Conservation (phyloP, 2,888 invertebrate genomes). For the Trissoscelio sp. region DNA sequence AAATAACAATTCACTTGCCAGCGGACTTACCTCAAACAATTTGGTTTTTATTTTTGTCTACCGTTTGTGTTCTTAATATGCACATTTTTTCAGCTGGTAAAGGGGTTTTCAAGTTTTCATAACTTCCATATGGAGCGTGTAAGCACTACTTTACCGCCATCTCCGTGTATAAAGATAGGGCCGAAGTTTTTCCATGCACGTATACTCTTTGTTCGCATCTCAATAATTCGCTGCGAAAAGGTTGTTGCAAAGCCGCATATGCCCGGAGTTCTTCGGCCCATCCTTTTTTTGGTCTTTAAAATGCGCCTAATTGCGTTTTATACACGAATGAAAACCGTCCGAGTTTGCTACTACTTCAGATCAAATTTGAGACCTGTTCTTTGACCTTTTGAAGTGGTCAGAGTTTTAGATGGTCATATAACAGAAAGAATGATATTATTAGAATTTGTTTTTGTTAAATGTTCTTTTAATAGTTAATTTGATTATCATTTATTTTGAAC, state of each 20-base stretch:
- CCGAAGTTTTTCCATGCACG: constrained; percentile 53
- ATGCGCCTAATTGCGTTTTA: constrained; percentile 63
- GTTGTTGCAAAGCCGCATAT: constrained; percentile 44
- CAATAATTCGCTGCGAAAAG: constrained; percentile 64
- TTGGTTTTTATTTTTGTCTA: constrained; percentile 51
- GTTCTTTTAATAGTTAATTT: no score
- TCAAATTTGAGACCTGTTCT: constrained; percentile 54
- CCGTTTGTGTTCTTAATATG: constrained; percentile 60
- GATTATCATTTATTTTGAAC: no score
- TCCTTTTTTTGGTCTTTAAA: constrained; percentile 49
- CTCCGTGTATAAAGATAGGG: constrained; percentile 58
- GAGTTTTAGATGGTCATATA: no score
- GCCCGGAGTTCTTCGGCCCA: constrained; percentile 54
- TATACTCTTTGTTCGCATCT: constrained; percentile 62
- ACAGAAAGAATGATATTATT: no score
- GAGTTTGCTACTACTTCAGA: constrained; percentile 32
- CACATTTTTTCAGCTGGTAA: constrained; percentile 40
- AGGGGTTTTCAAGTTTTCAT: constrained; percentile 61
- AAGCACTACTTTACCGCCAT: constrained; percentile 52
- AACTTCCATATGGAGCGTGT: constrained; percentile 65
- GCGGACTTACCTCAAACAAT: constrained; percentile 58
- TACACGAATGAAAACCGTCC: constrained; percentile 19
- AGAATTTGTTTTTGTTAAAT: no score
- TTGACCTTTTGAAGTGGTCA: constrained; percentile 14
- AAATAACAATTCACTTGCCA: constrained; percentile 60